Conservation (phyloP, 2,113 vertebrate species). For the Spermophilus dauricus region DNA sequence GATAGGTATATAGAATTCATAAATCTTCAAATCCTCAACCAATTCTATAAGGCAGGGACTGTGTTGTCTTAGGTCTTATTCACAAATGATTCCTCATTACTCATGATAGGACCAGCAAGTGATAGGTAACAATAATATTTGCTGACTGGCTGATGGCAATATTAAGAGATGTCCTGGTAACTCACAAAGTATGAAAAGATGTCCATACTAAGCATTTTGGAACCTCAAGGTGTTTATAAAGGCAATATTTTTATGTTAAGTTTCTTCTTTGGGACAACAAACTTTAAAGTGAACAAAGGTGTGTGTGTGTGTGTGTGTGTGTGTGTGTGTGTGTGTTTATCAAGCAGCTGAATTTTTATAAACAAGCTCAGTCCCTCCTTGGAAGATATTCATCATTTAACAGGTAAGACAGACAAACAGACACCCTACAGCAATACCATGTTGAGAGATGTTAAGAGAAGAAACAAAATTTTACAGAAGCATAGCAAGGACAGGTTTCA, state of each 20-base stretch:
- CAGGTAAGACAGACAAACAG: slow-evolving; percentile 12
- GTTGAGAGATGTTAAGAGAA: background rate
- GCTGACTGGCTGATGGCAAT: background rate
- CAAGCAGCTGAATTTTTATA: slow-evolving; percentile 13
- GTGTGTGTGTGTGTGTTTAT: background rate
- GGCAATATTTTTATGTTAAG: background rate
- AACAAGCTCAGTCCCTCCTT: slow-evolving; percentile 14
- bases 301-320: background rate
- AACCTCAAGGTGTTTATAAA: background rate
- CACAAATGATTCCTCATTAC: background rate
- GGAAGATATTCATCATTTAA: background rate
- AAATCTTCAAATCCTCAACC: slow-evolving; percentile 19
- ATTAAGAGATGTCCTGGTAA: slow-evolving; percentile 19
- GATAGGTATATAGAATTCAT: background rate
- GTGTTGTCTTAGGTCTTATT: slow-evolving; percentile 33
- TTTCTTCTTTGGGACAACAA: slow-evolving; percentile 29
- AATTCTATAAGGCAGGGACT: background rate
- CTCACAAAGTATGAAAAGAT: slow-evolving; percentile 25
- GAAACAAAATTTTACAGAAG: background rate
- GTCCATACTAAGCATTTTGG: slow-evolving; percentile 34
- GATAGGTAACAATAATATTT: background rate
- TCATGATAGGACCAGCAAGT: background rate
- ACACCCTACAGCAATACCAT: background rate
- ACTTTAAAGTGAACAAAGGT: background rate
- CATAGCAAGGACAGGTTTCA: background rate